Evolutionary conservation across 2,113 vertebrate species (phyloP), one percentile per base, ranked within the genome.

Genomic region (Ailuropoda melanoleuca): DNA sequence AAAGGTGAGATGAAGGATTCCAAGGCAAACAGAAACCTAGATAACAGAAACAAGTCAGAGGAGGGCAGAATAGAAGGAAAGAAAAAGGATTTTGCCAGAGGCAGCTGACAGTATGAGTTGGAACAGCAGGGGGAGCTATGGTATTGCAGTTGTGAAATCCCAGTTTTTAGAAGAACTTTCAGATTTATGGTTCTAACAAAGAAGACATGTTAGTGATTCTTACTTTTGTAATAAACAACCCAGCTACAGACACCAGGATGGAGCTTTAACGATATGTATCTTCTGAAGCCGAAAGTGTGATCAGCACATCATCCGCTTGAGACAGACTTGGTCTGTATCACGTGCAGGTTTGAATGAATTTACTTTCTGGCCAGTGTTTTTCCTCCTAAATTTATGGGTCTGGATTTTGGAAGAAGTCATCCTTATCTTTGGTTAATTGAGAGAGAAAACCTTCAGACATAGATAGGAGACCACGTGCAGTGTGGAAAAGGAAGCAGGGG

Each of bases 181-280:
- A 95, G 93, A 96, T 97, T 95, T 91, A 92, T 92, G 95, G 74
- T 87, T 90, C 72, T 82, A 93, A 48, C 4, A 4, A 68, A 14
- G 58, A 74, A 34, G 29, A 90, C 90, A 75, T 48, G 89, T 68
- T 62, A 48, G 83, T 62, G 93, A 93, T 82, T 96, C 96, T 97
- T 86, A 89, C 78, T 97, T 96, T 72, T 70, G 88, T 82, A 77
- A 98, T 97, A 96, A 97, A 97, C 95, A 95, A 77, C 39, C 58
- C 53, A 90, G 90, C 68, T 46, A 62, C 97, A 84, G 66, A 92
- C 78, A 56, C 62, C 55, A 46, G 53, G 11, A 37, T 80, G 95
- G 95, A 96, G 60, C 60, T 87, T 93, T 96, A 96, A 97, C 55
- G 89, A 97, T 93, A 92, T 97, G 50, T 87, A 78, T 90, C 83